Conservation (phyloP, 2,888 invertebrate genomes). For the Nemoura dubitans region DNA sequence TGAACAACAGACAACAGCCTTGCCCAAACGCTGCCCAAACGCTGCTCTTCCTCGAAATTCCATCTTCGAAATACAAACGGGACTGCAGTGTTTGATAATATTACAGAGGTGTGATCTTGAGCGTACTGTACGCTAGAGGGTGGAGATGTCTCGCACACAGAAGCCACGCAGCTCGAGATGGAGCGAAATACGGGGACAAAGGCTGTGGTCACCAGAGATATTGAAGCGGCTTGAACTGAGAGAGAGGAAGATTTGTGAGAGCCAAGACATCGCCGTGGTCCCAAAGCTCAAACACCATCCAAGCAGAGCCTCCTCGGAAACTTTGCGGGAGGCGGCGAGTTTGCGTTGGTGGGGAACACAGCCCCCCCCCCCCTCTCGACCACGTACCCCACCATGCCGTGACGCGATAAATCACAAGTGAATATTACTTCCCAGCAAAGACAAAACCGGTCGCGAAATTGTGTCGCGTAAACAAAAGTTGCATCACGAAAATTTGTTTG, state of each 20-base stretch:
- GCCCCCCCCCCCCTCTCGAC: background rate
- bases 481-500: background rate
- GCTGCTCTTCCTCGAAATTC: background rate
- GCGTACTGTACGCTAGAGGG: background rate
- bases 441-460: background rate
- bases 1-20: background rate
- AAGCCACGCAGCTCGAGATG: background rate
- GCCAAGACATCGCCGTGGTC: background rate
- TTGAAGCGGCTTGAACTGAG: conserved; percentile 27
- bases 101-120: background rate
- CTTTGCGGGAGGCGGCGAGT: conserved; percentile 8
- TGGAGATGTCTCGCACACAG: background rate
- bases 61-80: background rate
- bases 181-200: background rate
- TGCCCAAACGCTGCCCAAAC: background rate
- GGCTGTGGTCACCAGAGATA: conserved; percentile 33
- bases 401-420: background rate
- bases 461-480: background rate
- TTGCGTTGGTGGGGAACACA: background rate
- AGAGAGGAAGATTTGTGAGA: conserved; percentile 38
- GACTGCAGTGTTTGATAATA: conserved; percentile 14
- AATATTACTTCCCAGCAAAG: background rate
- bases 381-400: no score
- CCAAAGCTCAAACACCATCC: conserved; percentile 22
- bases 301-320: background rate